Conservation (phyloP, 1,140 invertebrate species). For the Goniozus legneri region DNA sequence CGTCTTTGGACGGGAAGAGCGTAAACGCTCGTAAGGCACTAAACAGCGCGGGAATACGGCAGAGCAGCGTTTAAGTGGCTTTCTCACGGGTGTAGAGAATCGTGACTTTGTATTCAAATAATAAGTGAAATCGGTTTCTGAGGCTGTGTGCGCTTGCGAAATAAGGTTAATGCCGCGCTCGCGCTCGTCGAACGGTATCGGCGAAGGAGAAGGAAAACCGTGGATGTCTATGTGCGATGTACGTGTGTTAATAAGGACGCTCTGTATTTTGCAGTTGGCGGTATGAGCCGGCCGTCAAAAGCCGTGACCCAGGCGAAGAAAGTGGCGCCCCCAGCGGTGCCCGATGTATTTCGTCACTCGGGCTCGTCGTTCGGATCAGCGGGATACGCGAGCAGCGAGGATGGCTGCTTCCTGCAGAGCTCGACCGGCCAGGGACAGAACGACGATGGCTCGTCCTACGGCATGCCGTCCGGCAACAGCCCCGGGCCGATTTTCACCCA, state of each 20-base stretch:
- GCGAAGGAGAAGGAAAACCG: too few species aligned
- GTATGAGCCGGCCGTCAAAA: constrained; percentile 76
- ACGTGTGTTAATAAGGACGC: too few species aligned
- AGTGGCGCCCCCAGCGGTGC: constrained; percentile 77
- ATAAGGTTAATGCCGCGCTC: background rate
- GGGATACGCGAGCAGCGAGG: constrained; percentile 72
- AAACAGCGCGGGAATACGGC: too few species aligned
- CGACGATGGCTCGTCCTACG: constrained; percentile 47
- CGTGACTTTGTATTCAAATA: too few species aligned
- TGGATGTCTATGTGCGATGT: too few species aligned
- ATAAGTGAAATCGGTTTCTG: too few species aligned
- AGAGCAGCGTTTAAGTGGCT: too few species aligned
- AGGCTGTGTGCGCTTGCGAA: too few species aligned
- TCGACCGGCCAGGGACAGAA: constrained; percentile 36
- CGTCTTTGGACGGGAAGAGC: too few species aligned
- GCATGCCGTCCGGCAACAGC: constrained; percentile 55
- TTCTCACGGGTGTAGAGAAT: too few species aligned
- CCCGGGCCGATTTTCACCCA: constrained; percentile 57
- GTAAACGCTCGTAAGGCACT: too few species aligned
- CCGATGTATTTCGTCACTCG: constrained; percentile 72
- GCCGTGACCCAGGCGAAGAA: constrained; percentile 74
- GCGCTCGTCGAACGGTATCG: too few species aligned
- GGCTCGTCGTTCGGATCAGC: constrained; percentile 71
- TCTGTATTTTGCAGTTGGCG: constrained; percentile 72
- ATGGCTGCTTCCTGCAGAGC: constrained; percentile 58